Percentiles rank a stretch among this genome's conserved stretches.
These are phyloP conservation scores for Aphelinus atriplicis DNA, from an alignment of 1,140 invertebrate species.

Conservation along the genomic window DNA sequence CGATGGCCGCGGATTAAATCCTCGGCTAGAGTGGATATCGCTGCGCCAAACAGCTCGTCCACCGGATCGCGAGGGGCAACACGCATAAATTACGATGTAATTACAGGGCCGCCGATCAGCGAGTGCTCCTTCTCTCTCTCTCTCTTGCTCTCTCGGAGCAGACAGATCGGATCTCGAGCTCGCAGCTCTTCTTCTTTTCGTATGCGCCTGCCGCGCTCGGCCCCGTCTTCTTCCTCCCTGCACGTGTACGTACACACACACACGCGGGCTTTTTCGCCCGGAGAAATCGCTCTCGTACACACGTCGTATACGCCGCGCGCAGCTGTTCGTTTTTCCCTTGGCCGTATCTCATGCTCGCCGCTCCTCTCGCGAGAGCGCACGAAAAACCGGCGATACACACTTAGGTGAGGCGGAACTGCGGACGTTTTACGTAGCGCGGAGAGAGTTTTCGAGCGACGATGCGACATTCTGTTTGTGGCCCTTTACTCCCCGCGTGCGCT, in stretches of 20 bases:
- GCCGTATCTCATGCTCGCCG: background rate
- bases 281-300: constrained; percentile 12
- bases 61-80: constrained; percentile 51
- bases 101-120: constrained; percentile 60
- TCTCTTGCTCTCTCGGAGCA: constrained; percentile 48
- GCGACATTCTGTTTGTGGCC: constrained; percentile 11
- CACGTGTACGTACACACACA: too few relatives aligned
- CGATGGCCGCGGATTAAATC: constrained; percentile 47
- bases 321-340: background rate
- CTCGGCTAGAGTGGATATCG: constrained; percentile 36
- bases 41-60: constrained; percentile 29
- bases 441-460: constrained; percentile 19
- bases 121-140: constrained; percentile 45
- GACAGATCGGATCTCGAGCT: constrained; percentile 53
- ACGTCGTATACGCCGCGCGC: background rate
- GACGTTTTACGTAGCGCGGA: background rate
- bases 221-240: background rate
- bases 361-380: background rate
- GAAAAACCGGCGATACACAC: too few relatives aligned
- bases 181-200: background rate
- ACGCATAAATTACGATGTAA: constrained; percentile 65
- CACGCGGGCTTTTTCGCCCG: background rate
- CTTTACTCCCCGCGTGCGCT: background rate
- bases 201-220: too few relatives aligned
- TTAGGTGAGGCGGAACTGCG: too few relatives aligned